phyloP scores from a whole-genome alignment of 2,888 invertebrate genomes.

The Plusia festucae region DNA sequence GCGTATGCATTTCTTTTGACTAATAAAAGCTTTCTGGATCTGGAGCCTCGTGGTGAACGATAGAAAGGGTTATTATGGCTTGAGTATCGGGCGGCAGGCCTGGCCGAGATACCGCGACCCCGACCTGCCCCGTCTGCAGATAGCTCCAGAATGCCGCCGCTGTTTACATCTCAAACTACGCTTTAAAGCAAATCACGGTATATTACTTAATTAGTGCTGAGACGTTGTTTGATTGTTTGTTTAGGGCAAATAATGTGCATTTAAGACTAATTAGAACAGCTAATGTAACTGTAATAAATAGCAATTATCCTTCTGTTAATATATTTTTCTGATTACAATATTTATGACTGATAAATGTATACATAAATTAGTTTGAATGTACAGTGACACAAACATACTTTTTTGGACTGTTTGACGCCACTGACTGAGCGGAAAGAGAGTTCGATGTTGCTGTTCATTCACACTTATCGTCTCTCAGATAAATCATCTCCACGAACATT shows the following conservation, averaged over 20 bases:
- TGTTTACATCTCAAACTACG: conserved; percentile 59
- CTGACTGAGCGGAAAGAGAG: conserved; percentile 13
- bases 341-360: not conserved
- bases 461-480: conserved; percentile 49
- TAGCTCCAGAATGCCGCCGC: conserved; percentile 59
- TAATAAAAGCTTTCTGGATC: too few species aligned
- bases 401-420: not conserved
- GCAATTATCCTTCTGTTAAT: conserved; percentile 1
- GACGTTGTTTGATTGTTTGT: conserved; percentile 48
- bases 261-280: conserved; percentile 1
- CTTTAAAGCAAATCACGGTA: conserved; percentile 54
- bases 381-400: not conserved
- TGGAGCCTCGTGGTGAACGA: conserved; percentile 49
- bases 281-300: not conserved
- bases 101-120: conserved; percentile 70
- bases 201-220: conserved; percentile 27
- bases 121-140: conserved; percentile 66
- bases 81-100: conserved; percentile 43
- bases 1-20: too few species aligned
- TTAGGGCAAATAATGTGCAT: conserved; percentile 19
- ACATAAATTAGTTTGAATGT: not conserved
- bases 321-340: not conserved
- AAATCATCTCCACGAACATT: conserved; percentile 58
- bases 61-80: conserved; percentile 58
- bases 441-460: conserved; percentile 33